Base-by-base conservation (phyloP, 2,113 vertebrate genomes). In the Gobius niger region DNA sequence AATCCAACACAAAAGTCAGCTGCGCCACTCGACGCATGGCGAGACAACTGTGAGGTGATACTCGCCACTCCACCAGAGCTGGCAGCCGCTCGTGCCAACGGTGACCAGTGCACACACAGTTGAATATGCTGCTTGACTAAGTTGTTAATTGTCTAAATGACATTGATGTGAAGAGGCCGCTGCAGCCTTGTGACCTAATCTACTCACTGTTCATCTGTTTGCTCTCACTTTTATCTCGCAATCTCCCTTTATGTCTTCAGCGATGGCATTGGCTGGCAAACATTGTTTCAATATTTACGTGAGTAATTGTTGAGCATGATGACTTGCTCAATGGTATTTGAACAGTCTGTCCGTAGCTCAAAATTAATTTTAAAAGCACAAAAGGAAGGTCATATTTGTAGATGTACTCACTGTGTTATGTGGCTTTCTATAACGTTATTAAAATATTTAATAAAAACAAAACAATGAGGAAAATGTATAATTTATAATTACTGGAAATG, bases 81-180 rank as follows among this genome's bases (percentile, higher is more conserved):
- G 91, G 91, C 90, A 91, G 83, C 78, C 77, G 82, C 87, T 82
- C 65, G 81, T 91, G 91, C 88, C 88, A 89, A 85, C 69, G 76
- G 87, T 89, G 90, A 89, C 87, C 90, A 86, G 87, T 83, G 85
- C 83, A 89, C 76, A 84, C 78, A 78, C 81, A 87, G 82, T 83
- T 82, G 88, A 92, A 93, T 92, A 91, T 92, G 91, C 90, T 92
- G 82, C 85, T 80, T 86, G 83, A 82, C 84, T 76, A 84, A 91
- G 84, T 90, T 90, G 92, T 91, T 92, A 90, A 91, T 92, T 87
- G 86, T 83, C 80, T 68, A 79, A 75, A 76, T 84, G 88, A 92
- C 91, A 90, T 68, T 85, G 90, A 91, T 90, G 89, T 88, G 85
- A 83, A 87, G 85, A 88, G 85, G 87, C 50, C 86, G 76, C 73